These are phyloP conservation scores for Tinea pellionella DNA, from an alignment of 2,888 invertebrate species.

Conservation along the genomic window DNA sequence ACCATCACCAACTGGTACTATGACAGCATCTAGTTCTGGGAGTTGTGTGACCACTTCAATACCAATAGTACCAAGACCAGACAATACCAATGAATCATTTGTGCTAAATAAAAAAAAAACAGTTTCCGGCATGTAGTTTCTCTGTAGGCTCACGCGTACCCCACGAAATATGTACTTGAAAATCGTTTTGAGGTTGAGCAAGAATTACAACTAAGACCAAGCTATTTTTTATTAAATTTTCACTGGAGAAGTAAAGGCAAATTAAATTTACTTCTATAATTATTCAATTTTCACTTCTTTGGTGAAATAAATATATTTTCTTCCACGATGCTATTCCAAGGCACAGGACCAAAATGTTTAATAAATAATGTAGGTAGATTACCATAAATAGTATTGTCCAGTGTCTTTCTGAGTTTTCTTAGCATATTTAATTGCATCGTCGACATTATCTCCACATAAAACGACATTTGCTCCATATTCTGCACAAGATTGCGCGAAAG, in stretches of 20 bases:
- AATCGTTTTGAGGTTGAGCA: too few relatives aligned
- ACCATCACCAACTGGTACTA: conserved; percentile 48
- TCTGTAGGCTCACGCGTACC: too few relatives aligned
- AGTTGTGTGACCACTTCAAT: conserved; percentile 54
- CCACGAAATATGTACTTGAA: too few relatives aligned
- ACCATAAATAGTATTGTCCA: conserved; percentile 30
- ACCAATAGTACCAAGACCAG: conserved; percentile 53
- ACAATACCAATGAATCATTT: conserved; percentile 49
- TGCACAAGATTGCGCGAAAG: conserved; percentile 46
- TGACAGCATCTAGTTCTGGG: conserved; percentile 53
- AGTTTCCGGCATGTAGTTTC: too few relatives aligned
- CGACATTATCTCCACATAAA: conserved; percentile 38
- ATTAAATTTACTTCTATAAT: too few relatives aligned
- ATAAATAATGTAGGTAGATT: not conserved
- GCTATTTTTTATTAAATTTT: too few relatives aligned
- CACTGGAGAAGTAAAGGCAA: too few relatives aligned
- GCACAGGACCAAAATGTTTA: not conserved
- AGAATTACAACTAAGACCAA: too few relatives aligned
- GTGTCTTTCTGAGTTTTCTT: conserved; percentile 37
- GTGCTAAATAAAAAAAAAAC: conserved; percentile 22
- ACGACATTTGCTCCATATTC: conserved; percentile 55
- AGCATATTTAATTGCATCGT: conserved; percentile 39
- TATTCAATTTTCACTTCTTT: too few relatives aligned
- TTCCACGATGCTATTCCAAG: too few relatives aligned
- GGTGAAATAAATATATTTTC: too few relatives aligned